Evolutionary conservation across 1,140 invertebrate genomes (phyloP), one percentile per base, ranked within the genome.

Genomic region (Danaus plexippus): DNA sequence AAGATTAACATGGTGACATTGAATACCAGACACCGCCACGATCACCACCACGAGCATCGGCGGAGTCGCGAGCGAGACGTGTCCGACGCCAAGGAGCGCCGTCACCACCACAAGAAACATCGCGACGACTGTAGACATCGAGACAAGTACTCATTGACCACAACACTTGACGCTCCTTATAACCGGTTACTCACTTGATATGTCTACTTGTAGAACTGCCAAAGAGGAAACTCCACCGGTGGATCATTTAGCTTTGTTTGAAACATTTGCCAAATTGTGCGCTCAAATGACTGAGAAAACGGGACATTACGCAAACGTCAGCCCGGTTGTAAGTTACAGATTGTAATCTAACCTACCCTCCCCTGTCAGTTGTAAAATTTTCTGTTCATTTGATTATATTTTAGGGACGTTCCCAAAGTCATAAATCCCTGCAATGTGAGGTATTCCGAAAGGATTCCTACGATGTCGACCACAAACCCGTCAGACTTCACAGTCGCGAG

Each of bases 371-470:
- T 32, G 0, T 32, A 10, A 11, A 42, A 51, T 6, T n/a, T 51
- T 13, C 43, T 32, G 49, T 9, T 7, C 11, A 12, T 11, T n/a
- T 43, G 52, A 45, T 40, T 43, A 8, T 46, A 10, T 74, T 75
- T 45, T 58, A 84, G 80, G 59, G 64, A 6, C 69, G 77, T 41
- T 71, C 71, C 1, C 70, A 72, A 18, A 86, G 83, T 41, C 78
- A 86, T 64, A 86, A 86, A 61, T 86, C 83, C 9, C 50, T 86
- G 22, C 83, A 86, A 61, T 84, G 77, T 47, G 82, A 85, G 67
- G 79, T 70, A 0, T 11, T 61, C 42, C 55, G 75, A 7, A 64
- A 61, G 52, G 69, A 72, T 9, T 54, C 60, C 0, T 63, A 69
- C 18, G 64, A 77, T 2, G 56, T 61, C 2, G 67, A 72, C 6